phyloP scores from a whole-genome alignment of 2,113 vertebrate species.

The Sclerurus mexicanus region DNA sequence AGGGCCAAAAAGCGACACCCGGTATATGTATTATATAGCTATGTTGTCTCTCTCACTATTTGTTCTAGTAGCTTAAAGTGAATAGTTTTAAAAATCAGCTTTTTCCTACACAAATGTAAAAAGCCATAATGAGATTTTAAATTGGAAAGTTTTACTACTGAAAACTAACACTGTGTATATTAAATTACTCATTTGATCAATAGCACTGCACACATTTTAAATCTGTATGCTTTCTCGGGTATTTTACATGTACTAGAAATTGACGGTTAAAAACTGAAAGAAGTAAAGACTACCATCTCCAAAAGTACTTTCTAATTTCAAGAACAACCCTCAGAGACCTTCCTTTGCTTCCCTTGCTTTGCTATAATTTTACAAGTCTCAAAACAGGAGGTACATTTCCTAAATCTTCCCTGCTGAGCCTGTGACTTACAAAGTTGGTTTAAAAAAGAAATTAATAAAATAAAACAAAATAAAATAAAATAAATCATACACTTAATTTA shows the following conservation, averaged over 20 bases:
- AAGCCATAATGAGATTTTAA: neutral
- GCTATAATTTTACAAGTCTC: neutral
- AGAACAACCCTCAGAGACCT: neutral
- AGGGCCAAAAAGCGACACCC: neutral
- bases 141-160: neutral
- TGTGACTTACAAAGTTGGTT: neutral
- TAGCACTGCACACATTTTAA: neutral
- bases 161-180: neutral
- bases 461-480: neutral
- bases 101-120: neutral
- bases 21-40: neutral
- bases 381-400: neutral
- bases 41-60: neutral
- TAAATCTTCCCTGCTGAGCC: neutral
- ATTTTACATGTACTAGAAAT: neutral
- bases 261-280: neutral
- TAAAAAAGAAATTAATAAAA: neutral
- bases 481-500: neutral
- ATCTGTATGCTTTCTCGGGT: neutral
- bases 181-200: neutral
- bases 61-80: neutral
- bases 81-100: neutral
- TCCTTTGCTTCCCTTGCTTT: neutral
- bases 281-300: neutral
- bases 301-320: neutral